Evolutionary conservation across 2,113 vertebrate species (phyloP), one percentile per base, ranked within the genome.

Genomic region (Aramus guarauna): DNA sequence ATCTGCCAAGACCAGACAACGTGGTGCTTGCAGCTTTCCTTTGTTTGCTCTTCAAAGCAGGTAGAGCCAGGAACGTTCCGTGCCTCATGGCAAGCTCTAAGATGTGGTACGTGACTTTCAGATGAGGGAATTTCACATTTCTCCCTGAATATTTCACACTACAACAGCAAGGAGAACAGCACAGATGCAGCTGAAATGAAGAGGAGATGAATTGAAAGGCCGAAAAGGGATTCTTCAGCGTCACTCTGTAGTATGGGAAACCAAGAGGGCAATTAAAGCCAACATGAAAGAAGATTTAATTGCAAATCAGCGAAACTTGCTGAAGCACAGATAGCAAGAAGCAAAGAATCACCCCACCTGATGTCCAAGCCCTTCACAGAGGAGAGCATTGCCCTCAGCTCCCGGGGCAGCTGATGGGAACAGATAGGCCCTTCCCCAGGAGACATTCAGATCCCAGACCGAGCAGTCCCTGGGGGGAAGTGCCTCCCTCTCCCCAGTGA

Each of bases 21-120:
- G 7, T 60, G 41, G 77, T 94, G 80, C 81, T 95, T 68, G 48
- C 74, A 91, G 92, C 69, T 94, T 81, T 84, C 41, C 66, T 91
- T 88, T 90, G 82, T 89, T 89, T 84, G 86, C 86, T 94, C 83
- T 92, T 94, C 86, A 95, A 92, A 96, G 94, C 73, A 93, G 79
- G 94, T 87, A 87, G 84, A 89, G 85, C 94, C 85, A 90, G 92
- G 69, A 96, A 90, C 4, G 8, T 79, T 82, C 89, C 0, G 7
- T 94, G 94, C 89, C 81, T 92, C 77, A 64, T 85, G 88, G 91
- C 92, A 92, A 95, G 80, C 87, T 66, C n/a, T 92, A 94, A 95
- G 89, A 92, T 94, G 97, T 76, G 94, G 92, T 95, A 58, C 19
- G 5, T 87, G 91, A 94, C 86, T 94, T 92, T 87, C 76, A 95